phyloP scores from a whole-genome alignment of 2,797 vertebrate species.

The Lates japonicus region DNA sequence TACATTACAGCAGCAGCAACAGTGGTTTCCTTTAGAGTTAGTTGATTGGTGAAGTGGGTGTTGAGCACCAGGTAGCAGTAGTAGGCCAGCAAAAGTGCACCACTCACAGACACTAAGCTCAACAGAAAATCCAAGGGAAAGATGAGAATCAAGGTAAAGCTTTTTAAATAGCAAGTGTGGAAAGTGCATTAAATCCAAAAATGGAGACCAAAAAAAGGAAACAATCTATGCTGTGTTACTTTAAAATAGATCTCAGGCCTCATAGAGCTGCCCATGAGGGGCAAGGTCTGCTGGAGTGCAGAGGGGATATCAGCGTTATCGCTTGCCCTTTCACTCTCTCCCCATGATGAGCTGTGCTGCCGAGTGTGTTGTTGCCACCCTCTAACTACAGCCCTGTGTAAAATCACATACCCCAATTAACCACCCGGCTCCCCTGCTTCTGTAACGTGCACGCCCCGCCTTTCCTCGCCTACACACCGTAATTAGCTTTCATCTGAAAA shows the following conservation, averaged over 20 bases:
- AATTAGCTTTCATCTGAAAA: slow-evolving; percentile 99
- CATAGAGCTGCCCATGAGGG: slow-evolving; percentile 47
- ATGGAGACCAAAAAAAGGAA: background rate
- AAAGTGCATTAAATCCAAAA: slow-evolving; percentile 1
- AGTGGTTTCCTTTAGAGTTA: background rate
- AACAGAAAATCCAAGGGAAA: background rate
- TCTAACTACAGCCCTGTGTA: slow-evolving; percentile 98
- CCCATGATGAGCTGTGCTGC: slow-evolving; percentile 95
- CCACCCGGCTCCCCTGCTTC: slow-evolving; percentile 92
- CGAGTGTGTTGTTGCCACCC: slow-evolving; percentile 97
- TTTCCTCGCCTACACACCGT: slow-evolving; percentile 95
- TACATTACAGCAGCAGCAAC: background rate
- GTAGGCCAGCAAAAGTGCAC: background rate
- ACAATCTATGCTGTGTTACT: background rate
- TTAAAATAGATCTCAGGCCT: slow-evolving; percentile 54
- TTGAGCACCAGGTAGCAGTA: background rate
- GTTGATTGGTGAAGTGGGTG: background rate
- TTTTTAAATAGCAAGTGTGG: background rate
- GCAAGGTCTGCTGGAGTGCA: slow-evolving; percentile 88
- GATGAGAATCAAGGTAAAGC: background rate
- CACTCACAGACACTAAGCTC: background rate
- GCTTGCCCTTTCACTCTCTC: slow-evolving; percentile 91
- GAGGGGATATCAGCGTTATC: slow-evolving; percentile 92
- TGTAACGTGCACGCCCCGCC: slow-evolving; percentile 81
- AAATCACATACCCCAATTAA: slow-evolving; percentile 99